Conservation (phyloP, 2,888 invertebrate genomes). For the Protodeltote pygarga region DNA sequence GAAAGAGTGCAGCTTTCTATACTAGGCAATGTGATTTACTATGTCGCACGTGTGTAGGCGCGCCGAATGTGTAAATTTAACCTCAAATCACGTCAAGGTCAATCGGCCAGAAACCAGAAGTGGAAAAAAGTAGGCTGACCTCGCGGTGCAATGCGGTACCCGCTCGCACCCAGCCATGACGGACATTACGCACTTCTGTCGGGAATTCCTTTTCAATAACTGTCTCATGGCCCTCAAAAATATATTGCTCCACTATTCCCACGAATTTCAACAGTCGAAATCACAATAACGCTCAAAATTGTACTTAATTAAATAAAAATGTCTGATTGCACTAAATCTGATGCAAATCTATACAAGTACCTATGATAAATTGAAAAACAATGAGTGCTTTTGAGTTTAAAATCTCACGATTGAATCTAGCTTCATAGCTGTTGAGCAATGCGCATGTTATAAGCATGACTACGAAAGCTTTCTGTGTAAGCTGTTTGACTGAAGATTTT, state of each 20-base stretch:
- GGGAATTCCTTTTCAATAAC: constrained; percentile 41
- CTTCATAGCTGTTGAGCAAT: constrained; percentile 56
- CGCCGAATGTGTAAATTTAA: constrained; percentile 73
- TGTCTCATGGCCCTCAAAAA: constrained; percentile 31
- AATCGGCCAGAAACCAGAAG: constrained; percentile 76
- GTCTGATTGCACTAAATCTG: constrained; percentile 25
- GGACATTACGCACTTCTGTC: constrained; percentile 48
- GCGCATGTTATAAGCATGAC: constrained; percentile 41
- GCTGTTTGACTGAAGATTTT: constrained; percentile 25
- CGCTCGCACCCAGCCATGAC: constrained; percentile 35
- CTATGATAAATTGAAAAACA: constrained; percentile 55
- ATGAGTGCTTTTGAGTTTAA: constrained; percentile 53
- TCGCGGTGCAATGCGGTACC: constrained; percentile 69
- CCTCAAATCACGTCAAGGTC: constrained; percentile 77
- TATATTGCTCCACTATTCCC: constrained; percentile 35
- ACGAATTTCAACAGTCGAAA: constrained; percentile 30
- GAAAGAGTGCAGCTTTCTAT: constrained; percentile 80
- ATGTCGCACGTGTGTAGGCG: constrained; percentile 58
- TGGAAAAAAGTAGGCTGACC: constrained; percentile 74
- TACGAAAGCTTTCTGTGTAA: constrained; percentile 34
- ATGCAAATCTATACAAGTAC: constrained; percentile 28
- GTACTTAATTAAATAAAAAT: constrained; percentile 30
- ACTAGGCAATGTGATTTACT: constrained; percentile 60
- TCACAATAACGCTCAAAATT: constrained; percentile 31
- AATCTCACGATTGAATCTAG: constrained; percentile 62